Percentiles rank a stretch among this genome's conserved stretches.
Conservation (phyloP, 2,797 vertebrate genomes). For the Malurus leucopterus region DNA sequence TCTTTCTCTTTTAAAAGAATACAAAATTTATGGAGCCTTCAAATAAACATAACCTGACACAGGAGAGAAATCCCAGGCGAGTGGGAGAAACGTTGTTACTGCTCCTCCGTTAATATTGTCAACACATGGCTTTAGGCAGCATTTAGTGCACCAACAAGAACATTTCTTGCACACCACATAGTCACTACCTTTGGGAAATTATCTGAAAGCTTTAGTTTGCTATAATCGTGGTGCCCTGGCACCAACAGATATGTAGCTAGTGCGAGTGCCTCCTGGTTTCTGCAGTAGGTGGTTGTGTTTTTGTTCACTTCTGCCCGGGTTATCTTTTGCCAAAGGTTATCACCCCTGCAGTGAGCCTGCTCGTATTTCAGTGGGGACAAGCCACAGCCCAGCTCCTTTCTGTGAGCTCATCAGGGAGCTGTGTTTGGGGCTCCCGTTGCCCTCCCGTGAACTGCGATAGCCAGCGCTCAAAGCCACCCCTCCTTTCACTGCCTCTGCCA, state of each 20-base stretch:
- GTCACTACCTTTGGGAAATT: neutral
- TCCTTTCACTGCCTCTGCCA: neutral
- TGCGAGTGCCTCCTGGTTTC: neutral
- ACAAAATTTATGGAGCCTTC: neutral
- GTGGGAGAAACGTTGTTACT: neutral
- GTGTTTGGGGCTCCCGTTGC: neutral
- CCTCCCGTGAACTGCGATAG: neutral
- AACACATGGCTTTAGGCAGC: neutral
- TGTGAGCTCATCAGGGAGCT: neutral
- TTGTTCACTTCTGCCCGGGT: neutral
- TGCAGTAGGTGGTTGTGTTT: neutral
- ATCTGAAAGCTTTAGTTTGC: neutral
- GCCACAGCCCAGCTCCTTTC: neutral
- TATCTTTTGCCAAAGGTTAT: neutral
- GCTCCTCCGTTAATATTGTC: neutral
- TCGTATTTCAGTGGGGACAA: fast-evolving
- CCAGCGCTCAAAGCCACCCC: fast-evolving
- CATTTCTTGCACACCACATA: neutral
- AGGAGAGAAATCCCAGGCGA: neutral
- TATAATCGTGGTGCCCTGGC: neutral
- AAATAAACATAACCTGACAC: neutral
- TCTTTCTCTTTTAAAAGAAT: neutral
- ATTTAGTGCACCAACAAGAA: neutral
- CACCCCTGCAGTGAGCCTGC: neutral
- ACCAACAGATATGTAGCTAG: fast-evolving